Conservation (phyloP, 2,113 vertebrate species). For the Monarcha castaneiventris region DNA sequence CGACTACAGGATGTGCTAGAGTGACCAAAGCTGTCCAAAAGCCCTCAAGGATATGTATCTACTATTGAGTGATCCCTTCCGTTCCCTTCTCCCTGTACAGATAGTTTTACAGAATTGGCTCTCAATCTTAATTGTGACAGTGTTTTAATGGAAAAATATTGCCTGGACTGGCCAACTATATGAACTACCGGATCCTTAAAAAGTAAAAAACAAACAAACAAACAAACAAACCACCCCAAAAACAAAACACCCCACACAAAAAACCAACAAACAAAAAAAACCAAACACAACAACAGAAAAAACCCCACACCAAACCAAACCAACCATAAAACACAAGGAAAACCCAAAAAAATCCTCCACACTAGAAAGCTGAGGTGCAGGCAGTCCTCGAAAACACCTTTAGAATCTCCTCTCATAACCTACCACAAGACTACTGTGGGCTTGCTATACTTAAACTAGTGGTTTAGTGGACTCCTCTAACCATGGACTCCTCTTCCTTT, state of each 20-base stretch:
- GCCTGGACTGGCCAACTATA: not conserved
- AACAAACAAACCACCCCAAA: no score
- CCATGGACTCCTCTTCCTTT: not conserved
- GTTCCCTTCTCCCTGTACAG: not conserved
- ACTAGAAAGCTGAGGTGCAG: not conserved
- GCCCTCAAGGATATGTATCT: not conserved
- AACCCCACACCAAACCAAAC: not conserved
- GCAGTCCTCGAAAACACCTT: constrained; percentile 9
- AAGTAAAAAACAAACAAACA: not conserved
- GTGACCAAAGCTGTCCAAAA: not conserved
- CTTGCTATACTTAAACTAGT: not conserved
- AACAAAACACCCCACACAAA: no score
- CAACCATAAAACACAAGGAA: not conserved
- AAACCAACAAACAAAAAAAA: no score
- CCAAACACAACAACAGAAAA: no score
- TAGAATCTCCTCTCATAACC: not conserved
- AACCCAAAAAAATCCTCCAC: not conserved
- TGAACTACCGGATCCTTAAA: not conserved
- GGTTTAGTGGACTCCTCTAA: not conserved
- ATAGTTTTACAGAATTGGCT: not conserved
- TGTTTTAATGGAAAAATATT: constrained; percentile 16
- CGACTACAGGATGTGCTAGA: accelerated
- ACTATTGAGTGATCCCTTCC: not conserved
- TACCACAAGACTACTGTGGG: not conserved
- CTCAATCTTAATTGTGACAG: not conserved